phyloP scores from a whole-genome alignment of 2,113 vertebrate genomes.

The Crotophaga sulcirostris region DNA sequence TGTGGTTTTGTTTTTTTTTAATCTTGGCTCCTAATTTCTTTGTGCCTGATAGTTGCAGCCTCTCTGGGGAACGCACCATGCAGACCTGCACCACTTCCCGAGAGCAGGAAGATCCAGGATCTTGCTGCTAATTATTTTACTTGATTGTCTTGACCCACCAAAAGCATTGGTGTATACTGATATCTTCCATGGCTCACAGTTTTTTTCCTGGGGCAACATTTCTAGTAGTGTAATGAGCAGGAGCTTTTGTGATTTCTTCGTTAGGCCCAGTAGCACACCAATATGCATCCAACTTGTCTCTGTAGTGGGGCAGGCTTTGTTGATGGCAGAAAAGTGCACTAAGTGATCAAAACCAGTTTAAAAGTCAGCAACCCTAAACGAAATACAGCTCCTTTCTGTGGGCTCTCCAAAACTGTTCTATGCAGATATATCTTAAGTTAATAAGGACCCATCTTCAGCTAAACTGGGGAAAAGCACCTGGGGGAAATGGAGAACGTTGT shows the following conservation, averaged over 20 bases:
- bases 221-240: neutral
- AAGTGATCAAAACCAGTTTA: too few species aligned
- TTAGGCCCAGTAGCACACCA: neutral
- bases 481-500: too few species aligned
- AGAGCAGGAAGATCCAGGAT: constrained; percentile 58
- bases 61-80: neutral
- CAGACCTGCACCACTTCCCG: constrained; percentile 5
- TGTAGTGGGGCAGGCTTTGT: neutral
- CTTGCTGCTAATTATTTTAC: constrained; percentile 60
- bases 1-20: neutral
- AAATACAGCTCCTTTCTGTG: too few species aligned
- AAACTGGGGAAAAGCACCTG: too few species aligned
- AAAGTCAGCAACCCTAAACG: too few species aligned
- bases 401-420: too few species aligned
- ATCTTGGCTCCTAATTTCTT: neutral
- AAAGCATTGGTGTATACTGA: constrained; percentile 53
- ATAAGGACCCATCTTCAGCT: too few species aligned
- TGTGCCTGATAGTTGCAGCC: neutral
- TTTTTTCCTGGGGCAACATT: constrained; percentile 40
- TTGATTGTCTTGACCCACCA: constrained; percentile 65
- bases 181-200: constrained; percentile 31
- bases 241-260: neutral
- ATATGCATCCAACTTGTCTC: neutral
- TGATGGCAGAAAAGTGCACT: neutral
- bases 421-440: too few species aligned